These are phyloP conservation scores for Phrynocephalus forsythii DNA, from an alignment of 2,797 vertebrate species.

Conservation along the genomic window DNA sequence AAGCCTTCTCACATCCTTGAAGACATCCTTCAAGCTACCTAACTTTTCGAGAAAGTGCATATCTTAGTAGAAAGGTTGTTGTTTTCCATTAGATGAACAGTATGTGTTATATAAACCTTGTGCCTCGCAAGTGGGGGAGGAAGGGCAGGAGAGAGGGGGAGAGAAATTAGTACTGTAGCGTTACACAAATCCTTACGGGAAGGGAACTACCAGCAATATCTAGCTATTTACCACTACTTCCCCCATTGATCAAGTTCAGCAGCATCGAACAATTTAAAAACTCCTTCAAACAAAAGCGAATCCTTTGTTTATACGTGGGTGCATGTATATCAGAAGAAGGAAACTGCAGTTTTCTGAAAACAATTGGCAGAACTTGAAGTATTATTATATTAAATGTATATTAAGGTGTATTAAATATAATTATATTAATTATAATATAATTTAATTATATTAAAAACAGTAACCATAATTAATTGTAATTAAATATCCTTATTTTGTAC, in stretches of 20 bases:
- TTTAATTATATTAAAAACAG: no score
- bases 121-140: neutral
- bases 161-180: neutral
- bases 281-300: neutral
- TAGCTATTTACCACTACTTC: neutral
- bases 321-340: neutral
- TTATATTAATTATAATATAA: neutral
- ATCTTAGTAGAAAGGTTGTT: neutral
- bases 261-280: slow-evolving; percentile 39
- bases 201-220: slow-evolving; percentile 19
- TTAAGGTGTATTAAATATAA: neutral
- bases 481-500: no score
- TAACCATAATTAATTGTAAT: no score
- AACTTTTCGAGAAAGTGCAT: slow-evolving; percentile 28
- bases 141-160: neutral
- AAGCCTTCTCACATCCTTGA: slow-evolving; percentile 72
- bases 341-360: no score
- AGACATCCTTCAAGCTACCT: slow-evolving; percentile 60
- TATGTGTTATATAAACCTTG: neutral
- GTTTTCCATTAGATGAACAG: neutral
- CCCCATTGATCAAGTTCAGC: slow-evolving; percentile 11
- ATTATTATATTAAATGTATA: no score
- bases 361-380: neutral
- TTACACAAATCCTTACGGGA: neutral
- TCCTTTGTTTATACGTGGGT: neutral